Evolutionary conservation across 1,140 invertebrate genomes (phyloP), one percentile per base, ranked within the genome.

Genomic region (Lerema accius): DNA sequence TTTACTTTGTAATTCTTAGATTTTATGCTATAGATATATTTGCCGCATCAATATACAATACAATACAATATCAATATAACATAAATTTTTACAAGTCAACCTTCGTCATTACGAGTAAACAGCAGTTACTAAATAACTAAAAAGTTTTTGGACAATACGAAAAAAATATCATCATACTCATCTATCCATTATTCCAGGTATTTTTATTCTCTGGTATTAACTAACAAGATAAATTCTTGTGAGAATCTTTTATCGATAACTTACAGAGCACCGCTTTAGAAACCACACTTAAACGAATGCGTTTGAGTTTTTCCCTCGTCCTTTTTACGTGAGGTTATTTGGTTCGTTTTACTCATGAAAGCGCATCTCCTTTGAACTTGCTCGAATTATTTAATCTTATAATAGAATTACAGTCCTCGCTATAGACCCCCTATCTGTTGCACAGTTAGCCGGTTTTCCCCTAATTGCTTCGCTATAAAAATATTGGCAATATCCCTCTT

Each of bases 361-460:
- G 81, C 83, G 82, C 82, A 86, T 88, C 83, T 84, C 80, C 82
- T 88, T 89, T 89, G 84, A 88, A 86, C 74, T 84, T 75, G 71
- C 71, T 71, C 83, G 84, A 86, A 89, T 88, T 88, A 89, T 88
- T 88, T 86, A 89, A 88, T 86, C 85, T 80, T 88, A 84, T 87
- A 87, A 89, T 84, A 86, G 78, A 89, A 89, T 87, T 85, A 85
- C 82, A 70, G 69, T 74, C 70, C 75, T 74, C 69, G 53, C 65
- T 74, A 73, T 62, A 69, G 70, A 51, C 66, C 59, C 80, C 78
- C 84, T 82, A 82, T 86, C 78, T 78, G 69, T 78, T 80, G 76
- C 71, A 67, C 72, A 72, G 73, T 73, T 74, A 71, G 58, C 64
- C 49, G 26, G 49, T 62, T 71, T 55, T 58, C 66, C 76, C 75